Evolutionary conservation across 1,140 invertebrate genomes (phyloP).

Genomic region (Pectinophora gossypiella): DNA sequence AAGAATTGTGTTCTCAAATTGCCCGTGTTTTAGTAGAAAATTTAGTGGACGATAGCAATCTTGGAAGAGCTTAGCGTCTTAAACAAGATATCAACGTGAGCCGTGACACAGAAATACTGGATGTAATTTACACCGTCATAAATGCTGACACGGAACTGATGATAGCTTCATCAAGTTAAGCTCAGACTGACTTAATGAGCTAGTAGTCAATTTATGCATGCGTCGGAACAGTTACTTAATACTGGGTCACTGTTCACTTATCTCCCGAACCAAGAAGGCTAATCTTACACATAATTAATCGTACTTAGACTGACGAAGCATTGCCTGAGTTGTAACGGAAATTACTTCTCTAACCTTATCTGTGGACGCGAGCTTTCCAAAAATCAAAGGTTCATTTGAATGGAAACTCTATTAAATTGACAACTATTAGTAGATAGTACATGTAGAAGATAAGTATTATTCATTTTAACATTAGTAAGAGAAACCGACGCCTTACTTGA

Average conservation of each 20-base stretch:
- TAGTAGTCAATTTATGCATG: background rate
- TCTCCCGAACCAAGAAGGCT: background rate
- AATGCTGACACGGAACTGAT: background rate
- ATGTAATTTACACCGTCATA: background rate
- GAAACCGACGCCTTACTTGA: too few relatives aligned
- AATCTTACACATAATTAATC: background rate
- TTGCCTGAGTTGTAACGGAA: background rate
- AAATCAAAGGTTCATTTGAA: background rate
- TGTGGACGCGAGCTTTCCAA: background rate
- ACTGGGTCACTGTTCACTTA: background rate
- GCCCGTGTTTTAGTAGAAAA: too few relatives aligned
- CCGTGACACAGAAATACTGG: too few relatives aligned
- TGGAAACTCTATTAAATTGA: background rate
- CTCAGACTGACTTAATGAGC: background rate
- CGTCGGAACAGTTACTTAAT: background rate
- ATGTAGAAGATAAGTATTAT: too few relatives aligned
- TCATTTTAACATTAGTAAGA: too few relatives aligned
- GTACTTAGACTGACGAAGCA: background rate
- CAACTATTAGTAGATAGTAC: background rate
- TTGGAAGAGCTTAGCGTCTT: too few relatives aligned
- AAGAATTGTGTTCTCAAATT: too few relatives aligned
- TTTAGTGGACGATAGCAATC: too few relatives aligned
- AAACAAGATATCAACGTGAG: too few relatives aligned
- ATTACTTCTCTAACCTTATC: background rate
- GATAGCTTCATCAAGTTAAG: background rate